Base-by-base conservation (phyloP, 1,140 invertebrate species). In the Octopus sinensis region DNA sequence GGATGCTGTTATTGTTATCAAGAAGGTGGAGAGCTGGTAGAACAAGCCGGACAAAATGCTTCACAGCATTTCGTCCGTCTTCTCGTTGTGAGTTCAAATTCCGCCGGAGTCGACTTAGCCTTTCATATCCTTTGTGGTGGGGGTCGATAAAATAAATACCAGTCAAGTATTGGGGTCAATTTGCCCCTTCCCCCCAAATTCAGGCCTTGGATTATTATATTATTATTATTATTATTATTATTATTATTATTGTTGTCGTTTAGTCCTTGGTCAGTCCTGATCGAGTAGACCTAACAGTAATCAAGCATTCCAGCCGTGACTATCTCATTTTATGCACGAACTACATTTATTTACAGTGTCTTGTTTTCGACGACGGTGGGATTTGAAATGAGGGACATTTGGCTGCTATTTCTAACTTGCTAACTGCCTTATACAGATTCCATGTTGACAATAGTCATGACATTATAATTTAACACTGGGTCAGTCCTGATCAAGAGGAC, bases 191-290 rank as follows among this genome's bases (percentile, higher is more conserved):
- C 1, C 7, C 23, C 12, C 52, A 79, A 51, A n/a, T 53, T 54
- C 78, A n/a, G 9, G 7, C 53, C 9, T 53, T 52, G 10, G 9
- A 6, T 79, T 53, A 52, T 51, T 53, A 43, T 79, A 23, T 53
- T 79, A 30, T 53, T 79, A 30, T 53, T 79, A 30, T 79, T 79
- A 30, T 53, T 79, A 30, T 53, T 4, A 30, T 79, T 53, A 30
- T 54, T 53, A 12, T 54, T 79, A 2, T 54, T 4, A 30, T 79
- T 54, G 3, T 54, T 79, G 12, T 79, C 10, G 10, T 53, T 53
- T 79, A 30, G 7, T 79, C n/a, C 12, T 4, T 12, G 7, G 17
- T 12, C 12, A 2, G n/a, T 0, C 53, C 52, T 52, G 56, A 62
- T 62, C 17, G 9, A 10, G 9, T 10, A 10, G 17, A 62, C 17